Base-by-base conservation (phyloP, 92 coral and sea anemone species). In the Desmophyllum pertusum region DNA sequence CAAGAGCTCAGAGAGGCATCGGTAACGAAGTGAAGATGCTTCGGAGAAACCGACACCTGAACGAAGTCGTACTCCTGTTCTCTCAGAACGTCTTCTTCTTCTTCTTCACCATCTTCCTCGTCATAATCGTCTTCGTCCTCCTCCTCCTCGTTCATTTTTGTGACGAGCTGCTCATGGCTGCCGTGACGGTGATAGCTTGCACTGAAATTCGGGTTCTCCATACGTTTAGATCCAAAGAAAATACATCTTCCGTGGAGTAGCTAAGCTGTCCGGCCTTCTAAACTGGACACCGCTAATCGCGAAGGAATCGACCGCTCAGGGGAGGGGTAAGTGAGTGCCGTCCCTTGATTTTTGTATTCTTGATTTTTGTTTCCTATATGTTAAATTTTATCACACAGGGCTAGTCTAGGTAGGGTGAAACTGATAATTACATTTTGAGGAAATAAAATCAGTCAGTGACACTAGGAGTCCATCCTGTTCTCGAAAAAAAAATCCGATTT, bases 1-100 rank as follows among this genome's bases (percentile, higher is more conserved):
- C 99, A 97, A 10, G 99, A 92, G 45, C 99, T 97, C 66, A 97
- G 82, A 39, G 90, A 82, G 15, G 99, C 91, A 65, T 97, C 99
- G 10, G 98, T 97, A 6, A 97, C 99, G 65, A 97, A 97, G 82
- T 91, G 89, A 52, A 97, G 92, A 67, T 94, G 98, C 77, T 88
- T 94, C n/a, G 85, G 70, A 15, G 85, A 48, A 40, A 87, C 81
- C 41, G 92, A 74, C 42, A 92, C 91, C n/a, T 90, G 84, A 36
- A 83, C 95, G 68, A 77, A 88, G 76, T 88, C 95, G 50, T 90
- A 70, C 79, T 85, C 89, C 25, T 92, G 92, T 29, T 93, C 90
- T 48, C 88, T 92, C 39, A 87, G 40, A 52, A 88, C 88, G 10
- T 81, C 89, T 40, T 84, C 88, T 46, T 80, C 93, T 53, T 81